Evolutionary conservation across 1,140 invertebrate species (phyloP), one percentile per base, ranked within the genome.

Genomic region (Probaryconus sp.): DNA sequence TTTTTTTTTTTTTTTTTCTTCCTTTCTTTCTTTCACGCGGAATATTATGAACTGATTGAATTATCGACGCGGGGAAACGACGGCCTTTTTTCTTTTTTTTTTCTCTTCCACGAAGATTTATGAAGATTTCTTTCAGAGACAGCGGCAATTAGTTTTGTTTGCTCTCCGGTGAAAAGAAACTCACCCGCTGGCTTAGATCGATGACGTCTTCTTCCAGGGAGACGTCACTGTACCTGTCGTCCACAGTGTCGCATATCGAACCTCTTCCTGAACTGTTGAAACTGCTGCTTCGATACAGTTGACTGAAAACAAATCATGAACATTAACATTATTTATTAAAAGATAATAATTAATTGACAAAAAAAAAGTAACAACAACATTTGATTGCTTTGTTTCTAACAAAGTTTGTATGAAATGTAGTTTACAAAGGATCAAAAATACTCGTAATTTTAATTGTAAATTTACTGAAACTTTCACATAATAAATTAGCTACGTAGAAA

Each of bases 191-290:
- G 87, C 94, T 96, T 76, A 96, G 92, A 88, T 96, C 95, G 84
- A 94, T 92, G 21, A 97, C 95, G 86, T 97, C 95, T 82, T 96
- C 95, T 85, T 96, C 94, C 38, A 97, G 88, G 35, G 94, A 96
- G 26, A 95, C 93, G 88, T 97, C 95, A 63, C 94, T 96, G 88
- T 95, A 96, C 91, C 96, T 95, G 88, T 97, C 95, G 89, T 96
- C 95, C 17, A 92, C 92, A 79, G 93, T 94, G 88, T 96, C 95
- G 82, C 94, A 95, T 78, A 92, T 94, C 42, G 95, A 96, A 79
- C 94, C 95, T 81, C 94, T 92, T 40, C 94, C 94, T 16, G 94
- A 95, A 69, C 94, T 96, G 88, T 96, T 95, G 85, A 96, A 96
- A 87, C 94, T 95, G 77, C 94, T 94, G 81, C 94, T 95, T 74